phyloP scores from a whole-genome alignment of 2,113 vertebrate species.

The Nanorana parkeri region DNA sequence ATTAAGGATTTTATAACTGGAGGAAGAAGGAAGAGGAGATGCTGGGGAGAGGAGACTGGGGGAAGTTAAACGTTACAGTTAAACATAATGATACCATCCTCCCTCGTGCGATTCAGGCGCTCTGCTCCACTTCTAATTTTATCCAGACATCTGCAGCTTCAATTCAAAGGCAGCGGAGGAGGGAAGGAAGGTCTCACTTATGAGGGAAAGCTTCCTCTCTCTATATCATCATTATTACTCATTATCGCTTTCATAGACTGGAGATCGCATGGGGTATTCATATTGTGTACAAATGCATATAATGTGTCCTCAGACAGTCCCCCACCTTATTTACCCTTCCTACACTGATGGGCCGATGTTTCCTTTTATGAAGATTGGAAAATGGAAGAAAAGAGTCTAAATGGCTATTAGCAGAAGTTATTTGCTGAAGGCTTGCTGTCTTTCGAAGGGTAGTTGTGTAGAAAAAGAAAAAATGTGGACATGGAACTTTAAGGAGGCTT shows the following conservation, averaged over 20 bases:
- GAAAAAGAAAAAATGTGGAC: too few relatives aligned
- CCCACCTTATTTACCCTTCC: too few relatives aligned
- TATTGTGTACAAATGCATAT: too few relatives aligned
- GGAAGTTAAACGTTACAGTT: constrained; percentile 20
- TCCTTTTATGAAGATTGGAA: too few relatives aligned
- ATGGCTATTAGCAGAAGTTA: too few relatives aligned
- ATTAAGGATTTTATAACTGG: background rate
- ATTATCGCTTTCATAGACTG: background rate
- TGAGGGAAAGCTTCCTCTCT: background rate
- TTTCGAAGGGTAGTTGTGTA: too few relatives aligned
- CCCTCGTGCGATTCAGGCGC: constrained; percentile 13
- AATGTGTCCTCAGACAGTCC: too few relatives aligned
- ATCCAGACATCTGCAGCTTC: constrained; percentile 48
- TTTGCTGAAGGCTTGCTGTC: too few relatives aligned
- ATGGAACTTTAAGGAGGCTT: too few relatives aligned
- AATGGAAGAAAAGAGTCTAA: too few relatives aligned
- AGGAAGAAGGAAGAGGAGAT: background rate
- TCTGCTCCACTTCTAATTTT: constrained; percentile 51
- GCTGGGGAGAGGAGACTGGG: background rate
- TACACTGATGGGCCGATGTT: too few relatives aligned
- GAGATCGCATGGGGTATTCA: too few relatives aligned
- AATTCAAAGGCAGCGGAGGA: constrained; percentile 3
- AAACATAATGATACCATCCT: constrained; percentile 38
- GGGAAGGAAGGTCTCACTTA: background rate
- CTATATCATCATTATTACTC: background rate